Evolutionary conservation across 2,888 invertebrate genomes (phyloP), one percentile per base, ranked within the genome.

Genomic region (Protonemura montana): DNA sequence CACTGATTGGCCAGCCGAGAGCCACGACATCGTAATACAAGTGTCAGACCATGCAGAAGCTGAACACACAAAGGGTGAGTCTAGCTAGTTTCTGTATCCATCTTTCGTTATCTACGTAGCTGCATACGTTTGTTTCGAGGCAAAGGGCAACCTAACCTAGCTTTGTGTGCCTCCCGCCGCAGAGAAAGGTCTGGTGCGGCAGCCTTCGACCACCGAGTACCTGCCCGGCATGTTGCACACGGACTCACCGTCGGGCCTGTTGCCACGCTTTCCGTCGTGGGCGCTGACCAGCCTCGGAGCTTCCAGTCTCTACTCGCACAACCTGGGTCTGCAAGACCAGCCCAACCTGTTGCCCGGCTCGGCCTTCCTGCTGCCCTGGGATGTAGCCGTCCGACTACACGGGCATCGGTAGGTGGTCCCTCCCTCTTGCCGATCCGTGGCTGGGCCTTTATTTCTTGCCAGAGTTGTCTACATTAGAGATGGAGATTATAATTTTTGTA

Each of bases 291-390:
- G 97, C 90, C 93, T 98, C 7, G 99, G 99, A 0, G 95, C 97
- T 0, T 97, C 97, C 78, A 97, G 96, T 86, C 93, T 97, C 35
- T 99, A 99, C 92, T 97, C 97, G 83, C 98, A 98, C 91, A 95
- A 95, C 90, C 93, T 95, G 87, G 98, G 98, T 0, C 92, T 98
- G 86, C 95, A 96, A 85, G 98, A 98, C 90, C 97, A 98, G 91
- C 97, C 97, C 0, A 98, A 98, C 2, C 97, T 99, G 91, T 92
- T 98, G 86, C 94, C 95, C 83, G 97, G 97, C 86, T 96, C 98
- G 83, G 98, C 98, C 90, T 98, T 96, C 90, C 93, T 99, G 86
- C 92, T 98, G 88, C 98, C 99, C 0, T 98, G 98, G 98, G 98
- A 99, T 91, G 96, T 97, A 0, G 94, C 95, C 13, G 94, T 97